Conservation (phyloP, 1,140 invertebrate species). For the Gryon sp. region DNA sequence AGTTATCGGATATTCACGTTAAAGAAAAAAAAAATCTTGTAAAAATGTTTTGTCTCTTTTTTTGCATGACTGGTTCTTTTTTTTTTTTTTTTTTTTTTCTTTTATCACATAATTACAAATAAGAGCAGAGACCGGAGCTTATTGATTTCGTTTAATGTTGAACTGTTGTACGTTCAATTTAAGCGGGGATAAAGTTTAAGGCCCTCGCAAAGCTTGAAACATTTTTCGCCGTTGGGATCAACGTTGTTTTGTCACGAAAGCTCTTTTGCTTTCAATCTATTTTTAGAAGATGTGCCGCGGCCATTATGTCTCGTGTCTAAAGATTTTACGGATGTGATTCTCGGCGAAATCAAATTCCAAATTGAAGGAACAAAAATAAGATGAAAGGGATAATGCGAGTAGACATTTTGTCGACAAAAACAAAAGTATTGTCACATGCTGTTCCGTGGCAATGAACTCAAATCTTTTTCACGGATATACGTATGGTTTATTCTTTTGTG, state of each 20-base stretch:
- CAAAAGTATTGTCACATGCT: too few relatives aligned
- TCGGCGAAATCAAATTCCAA: constrained; percentile 13
- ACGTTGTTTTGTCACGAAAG: constrained; percentile 6
- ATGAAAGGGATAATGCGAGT: not conserved
- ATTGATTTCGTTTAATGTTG: constrained; percentile 15
- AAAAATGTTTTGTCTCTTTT: constrained; percentile 39
- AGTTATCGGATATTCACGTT: constrained; percentile 28
- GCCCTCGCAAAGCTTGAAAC: constrained; percentile 7
- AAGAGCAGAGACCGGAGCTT: constrained; percentile 13
- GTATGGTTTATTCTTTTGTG: too few relatives aligned
- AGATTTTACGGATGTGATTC: constrained; percentile 11
- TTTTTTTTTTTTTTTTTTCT: constrained; percentile 2
- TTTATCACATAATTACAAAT: constrained; percentile 43
- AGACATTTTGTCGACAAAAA: too few relatives aligned
- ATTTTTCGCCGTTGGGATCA: constrained; percentile 9
- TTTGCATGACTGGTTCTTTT: too few relatives aligned
- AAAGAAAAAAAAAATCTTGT: constrained; percentile 25
- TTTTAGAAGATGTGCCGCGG: constrained; percentile 11
- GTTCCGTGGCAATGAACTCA: too few relatives aligned
- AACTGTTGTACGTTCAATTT: constrained; percentile 6
- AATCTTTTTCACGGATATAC: too few relatives aligned
- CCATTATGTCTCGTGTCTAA: constrained; percentile 21
- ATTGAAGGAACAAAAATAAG: constrained; percentile 6
- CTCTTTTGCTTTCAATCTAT: constrained; percentile 18
- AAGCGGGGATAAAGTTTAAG: constrained; percentile 5